Percentiles rank a stretch among this genome's conserved stretches.
These are phyloP conservation scores for Eumaeus atala DNA, from an alignment of 1,140 invertebrate species.

Conservation along the genomic window DNA sequence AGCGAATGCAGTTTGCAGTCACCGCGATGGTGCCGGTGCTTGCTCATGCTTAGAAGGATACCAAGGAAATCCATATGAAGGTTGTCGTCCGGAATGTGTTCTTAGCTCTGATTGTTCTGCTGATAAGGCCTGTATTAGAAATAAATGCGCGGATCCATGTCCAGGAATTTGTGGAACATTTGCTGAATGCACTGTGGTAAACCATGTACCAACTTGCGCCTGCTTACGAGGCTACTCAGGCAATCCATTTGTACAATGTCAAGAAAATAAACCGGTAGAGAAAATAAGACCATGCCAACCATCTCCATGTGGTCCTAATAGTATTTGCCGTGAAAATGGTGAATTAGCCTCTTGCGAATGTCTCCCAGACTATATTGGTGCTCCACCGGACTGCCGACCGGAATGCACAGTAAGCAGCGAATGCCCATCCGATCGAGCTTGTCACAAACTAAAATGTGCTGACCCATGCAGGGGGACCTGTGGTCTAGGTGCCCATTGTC, in stretches of 20 bases:
- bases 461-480: conserved; percentile 83
- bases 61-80: conserved; percentile 80
- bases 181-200: conserved; percentile 84
- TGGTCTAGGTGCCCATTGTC: conserved; percentile 80
- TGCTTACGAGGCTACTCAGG: conserved; percentile 84
- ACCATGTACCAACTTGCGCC: conserved; percentile 84
- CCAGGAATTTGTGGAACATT: conserved; percentile 85
- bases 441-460: conserved; percentile 81
- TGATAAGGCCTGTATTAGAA: conserved; percentile 83
- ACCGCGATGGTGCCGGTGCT: conserved; percentile 77
- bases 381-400: conserved; percentile 81
- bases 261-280: conserved; percentile 40
- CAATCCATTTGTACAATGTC: conserved; percentile 78
- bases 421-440: conserved; percentile 81
- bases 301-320: conserved; percentile 82
- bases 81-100: conserved; percentile 84
- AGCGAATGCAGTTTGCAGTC: conserved; percentile 82
- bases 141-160: conserved; percentile 85
- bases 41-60: conserved; percentile 83
- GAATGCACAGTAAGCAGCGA: conserved; percentile 84
- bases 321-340: conserved; percentile 77
- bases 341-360: conserved; percentile 80
- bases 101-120: conserved; percentile 85
- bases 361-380: conserved; percentile 77
- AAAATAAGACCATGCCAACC: conserved; percentile 78